Evolutionary conservation across 2,797 vertebrate species (phyloP).

Genomic region (Mormyrops attenuatus): DNA sequence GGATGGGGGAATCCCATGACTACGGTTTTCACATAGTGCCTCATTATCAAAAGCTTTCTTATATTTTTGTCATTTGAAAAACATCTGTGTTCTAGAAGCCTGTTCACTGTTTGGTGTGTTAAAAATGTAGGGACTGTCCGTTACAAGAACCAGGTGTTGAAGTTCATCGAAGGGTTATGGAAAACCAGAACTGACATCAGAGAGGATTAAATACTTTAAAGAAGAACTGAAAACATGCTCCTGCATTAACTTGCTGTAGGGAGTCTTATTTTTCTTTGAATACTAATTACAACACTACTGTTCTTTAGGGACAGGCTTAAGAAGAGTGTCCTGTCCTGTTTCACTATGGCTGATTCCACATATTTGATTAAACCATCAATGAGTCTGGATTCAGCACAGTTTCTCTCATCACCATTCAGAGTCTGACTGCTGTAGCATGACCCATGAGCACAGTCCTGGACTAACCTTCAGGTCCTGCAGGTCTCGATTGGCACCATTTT

Average conservation of each 20-base stretch:
- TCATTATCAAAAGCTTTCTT: background rate
- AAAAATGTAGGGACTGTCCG: background rate
- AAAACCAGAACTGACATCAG: background rate
- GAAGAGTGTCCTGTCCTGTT: background rate
- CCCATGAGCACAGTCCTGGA: background rate
- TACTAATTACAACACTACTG: background rate
- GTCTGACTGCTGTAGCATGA: background rate
- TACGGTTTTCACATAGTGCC: background rate
- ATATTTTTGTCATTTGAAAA: background rate
- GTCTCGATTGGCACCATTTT: slow-evolving; percentile 91
- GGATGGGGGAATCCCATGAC: background rate
- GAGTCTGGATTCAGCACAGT: background rate
- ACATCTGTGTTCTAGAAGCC: background rate
- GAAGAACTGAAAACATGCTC: background rate
- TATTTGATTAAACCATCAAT: background rate
- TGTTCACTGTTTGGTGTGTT: background rate
- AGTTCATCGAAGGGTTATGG: background rate
- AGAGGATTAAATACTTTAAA: background rate
- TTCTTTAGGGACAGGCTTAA: background rate
- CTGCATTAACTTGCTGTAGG: background rate
- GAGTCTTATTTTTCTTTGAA: background rate
- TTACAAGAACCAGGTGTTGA: background rate
- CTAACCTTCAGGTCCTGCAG: slow-evolving; percentile 94
- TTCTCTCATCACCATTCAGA: background rate
- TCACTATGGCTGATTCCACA: background rate